Evolutionary conservation across 1,140 invertebrate genomes (phyloP).

Genomic region (Tetragonula clypearis): DNA sequence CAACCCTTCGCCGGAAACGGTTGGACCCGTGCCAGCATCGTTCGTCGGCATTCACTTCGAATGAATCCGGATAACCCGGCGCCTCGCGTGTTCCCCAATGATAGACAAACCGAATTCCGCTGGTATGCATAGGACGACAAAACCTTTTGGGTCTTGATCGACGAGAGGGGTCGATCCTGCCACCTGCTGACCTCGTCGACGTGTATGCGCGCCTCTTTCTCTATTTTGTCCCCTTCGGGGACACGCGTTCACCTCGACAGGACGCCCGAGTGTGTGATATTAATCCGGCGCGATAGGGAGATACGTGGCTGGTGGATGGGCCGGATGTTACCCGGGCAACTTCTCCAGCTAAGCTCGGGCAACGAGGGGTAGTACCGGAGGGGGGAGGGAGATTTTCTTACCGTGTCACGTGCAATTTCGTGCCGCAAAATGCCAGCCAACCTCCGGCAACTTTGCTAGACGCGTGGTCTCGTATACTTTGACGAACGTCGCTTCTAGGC

Average conservation of each 20-base stretch:
- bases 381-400: not conserved
- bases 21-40: slow-evolving; percentile 57
- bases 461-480: slow-evolving; percentile 1
- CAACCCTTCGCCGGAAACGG: not conserved
- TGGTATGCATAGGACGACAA: slow-evolving; percentile 7
- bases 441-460: slow-evolving; percentile 10
- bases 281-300: slow-evolving; percentile 22
- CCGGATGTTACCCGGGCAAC: not conserved
- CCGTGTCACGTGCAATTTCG: slow-evolving; percentile 20
- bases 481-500: slow-evolving; percentile 12
- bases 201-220: not conserved
- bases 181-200: slow-evolving; percentile 36
- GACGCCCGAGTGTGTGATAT: slow-evolving; percentile 20
- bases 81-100: not conserved
- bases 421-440: not conserved
- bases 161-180: not conserved
- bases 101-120: slow-evolving; percentile 54
- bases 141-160: not conserved
- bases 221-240: not conserved
- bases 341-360: not conserved
- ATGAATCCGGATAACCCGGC: not conserved
- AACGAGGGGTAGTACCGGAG: too few species aligned
- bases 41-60: slow-evolving; percentile 20
- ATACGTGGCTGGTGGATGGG: slow-evolving; percentile 6
- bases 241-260: slow-evolving; percentile 13